A percentile compares a stretch with the other conserved stretches of the same genome.
Conservation (phyloP, 2,888 invertebrate species). For the Scelioninae gen. 1 region DNA sequence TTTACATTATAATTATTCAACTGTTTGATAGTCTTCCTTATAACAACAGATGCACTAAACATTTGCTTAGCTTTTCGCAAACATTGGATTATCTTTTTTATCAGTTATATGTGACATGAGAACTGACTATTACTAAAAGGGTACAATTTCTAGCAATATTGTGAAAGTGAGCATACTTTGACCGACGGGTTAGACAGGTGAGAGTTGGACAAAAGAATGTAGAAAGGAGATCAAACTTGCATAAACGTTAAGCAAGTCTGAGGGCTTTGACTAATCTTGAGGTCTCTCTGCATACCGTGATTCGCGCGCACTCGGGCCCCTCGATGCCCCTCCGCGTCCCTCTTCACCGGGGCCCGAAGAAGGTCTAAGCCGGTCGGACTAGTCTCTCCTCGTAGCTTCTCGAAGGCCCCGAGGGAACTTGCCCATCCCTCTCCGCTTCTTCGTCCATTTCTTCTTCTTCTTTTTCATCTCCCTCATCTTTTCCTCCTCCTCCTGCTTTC, state of each 20-base stretch:
- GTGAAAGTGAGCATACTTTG: slow-evolving; percentile 61
- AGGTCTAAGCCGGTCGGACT: slow-evolving; percentile 81
- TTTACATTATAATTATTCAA: too few relatives aligned
- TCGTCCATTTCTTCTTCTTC: slow-evolving; percentile 71
- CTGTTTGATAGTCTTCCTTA: too few relatives aligned
- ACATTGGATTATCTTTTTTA: too few relatives aligned
- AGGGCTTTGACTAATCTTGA: slow-evolving; percentile 80
- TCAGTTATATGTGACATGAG: too few relatives aligned
- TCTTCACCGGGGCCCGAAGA: slow-evolving; percentile 64
- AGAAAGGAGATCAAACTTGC: slow-evolving; percentile 73
- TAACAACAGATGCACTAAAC: too few relatives aligned
- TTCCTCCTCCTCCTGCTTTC: slow-evolving; percentile 69
- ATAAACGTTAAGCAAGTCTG: slow-evolving; percentile 77
- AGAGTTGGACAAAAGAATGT: slow-evolving; percentile 63
- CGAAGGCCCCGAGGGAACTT: slow-evolving; percentile 83
- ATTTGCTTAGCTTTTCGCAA: too few relatives aligned
- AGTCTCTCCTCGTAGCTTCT: slow-evolving; percentile 87
- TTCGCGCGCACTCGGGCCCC: slow-evolving; percentile 68
- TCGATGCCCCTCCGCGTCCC: slow-evolving; percentile 54
- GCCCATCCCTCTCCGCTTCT: slow-evolving; percentile 81
- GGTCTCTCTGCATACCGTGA: slow-evolving; percentile 80
- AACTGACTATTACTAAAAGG: too few relatives aligned
- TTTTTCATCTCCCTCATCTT: slow-evolving; percentile 54
- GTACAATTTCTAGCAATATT: too few relatives aligned
- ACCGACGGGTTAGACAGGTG: slow-evolving; percentile 50